phyloP scores from a whole-genome alignment of 2,113 vertebrate species.

The Myotis brandtii region DNA sequence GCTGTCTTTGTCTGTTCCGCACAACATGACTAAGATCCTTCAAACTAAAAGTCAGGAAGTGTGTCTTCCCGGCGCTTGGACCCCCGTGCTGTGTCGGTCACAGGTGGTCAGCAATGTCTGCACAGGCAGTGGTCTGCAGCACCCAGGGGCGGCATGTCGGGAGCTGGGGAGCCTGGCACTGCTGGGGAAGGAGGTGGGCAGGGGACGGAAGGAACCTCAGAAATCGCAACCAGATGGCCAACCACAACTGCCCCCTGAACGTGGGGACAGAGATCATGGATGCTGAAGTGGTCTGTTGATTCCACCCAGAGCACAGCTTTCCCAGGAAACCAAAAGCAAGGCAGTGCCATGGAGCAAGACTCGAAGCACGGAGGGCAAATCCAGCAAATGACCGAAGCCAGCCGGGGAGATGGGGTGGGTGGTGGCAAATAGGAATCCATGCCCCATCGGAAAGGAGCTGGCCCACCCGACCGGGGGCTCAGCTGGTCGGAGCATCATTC shows the following conservation, averaged over 20 bases:
- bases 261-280: not conserved
- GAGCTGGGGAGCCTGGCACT: not conserved
- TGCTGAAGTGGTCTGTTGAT: not conserved
- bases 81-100: rapidly evolving
- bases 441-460: not conserved
- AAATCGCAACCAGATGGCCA: not conserved
- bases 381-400: not conserved
- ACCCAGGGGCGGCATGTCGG: rapidly evolving
- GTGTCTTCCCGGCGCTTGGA: not conserved
- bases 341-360: not conserved
- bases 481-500: too few species aligned
- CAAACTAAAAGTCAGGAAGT: not conserved
- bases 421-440: not conserved
- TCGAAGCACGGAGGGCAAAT: not conserved
- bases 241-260: not conserved
- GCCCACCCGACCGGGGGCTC: too few species aligned
- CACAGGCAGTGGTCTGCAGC: not conserved
- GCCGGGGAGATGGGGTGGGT: not conserved
- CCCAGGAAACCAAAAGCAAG: not conserved
- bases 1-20: not conserved
- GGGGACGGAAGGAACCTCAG: not conserved
- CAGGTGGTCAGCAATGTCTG: not conserved
- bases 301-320: not conserved
- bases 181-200: too few species aligned
- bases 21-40: not conserved